Evolutionary conservation across 2,888 invertebrate genomes (phyloP), one percentile per base, ranked within the genome.

Genomic region (Bombylius discolor): DNA sequence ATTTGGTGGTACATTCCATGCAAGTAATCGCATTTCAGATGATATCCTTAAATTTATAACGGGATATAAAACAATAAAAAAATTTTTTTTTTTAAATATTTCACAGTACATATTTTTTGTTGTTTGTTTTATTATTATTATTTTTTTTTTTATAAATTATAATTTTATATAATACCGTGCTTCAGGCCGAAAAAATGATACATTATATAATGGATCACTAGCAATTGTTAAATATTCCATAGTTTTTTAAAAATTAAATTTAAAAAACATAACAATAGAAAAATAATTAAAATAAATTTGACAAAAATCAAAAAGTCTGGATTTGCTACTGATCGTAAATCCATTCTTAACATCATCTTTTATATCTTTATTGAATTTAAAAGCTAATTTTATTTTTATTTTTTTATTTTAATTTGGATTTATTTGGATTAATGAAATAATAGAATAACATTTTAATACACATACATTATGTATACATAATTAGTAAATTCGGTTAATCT

Each of bases 1-100:
- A 51, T 85, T 85, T 34, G 84, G 81, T 8, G 85, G 83, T 39
- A 91, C 80, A 67, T 90, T 87, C 77, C 86, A 89, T 62, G 84
- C 88, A 59, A 88, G 70, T 73, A 85, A 71, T 51, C 78, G 75
- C 1, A 66, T 61, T 52, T 74, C 75, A 4, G 66, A 64, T 11
- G 70, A 64, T 5, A 62, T 63, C 45, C 66, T 62, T 49, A 39
- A 54, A 23, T 23, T 23, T 23, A 23, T 23, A 23, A 52, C 9
- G 12, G 44, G 0, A 44, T 4, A 44, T 12, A 23, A 23, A 23
- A 23, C 23, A 23, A 23, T 23, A 23, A 23, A 23, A 23, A 23
- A 23, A 23, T 14, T n/a, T 14, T 14, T 31, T 31, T 34, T 33
- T 12, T 46, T 33, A 32, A 14, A 5, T 11, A 42, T n/a, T 44